Percentiles rank a stretch among this genome's conserved stretches.
Evolutionary conservation across 2,797 vertebrate genomes (phyloP).

Genomic region (Salmo trutta): DNA sequence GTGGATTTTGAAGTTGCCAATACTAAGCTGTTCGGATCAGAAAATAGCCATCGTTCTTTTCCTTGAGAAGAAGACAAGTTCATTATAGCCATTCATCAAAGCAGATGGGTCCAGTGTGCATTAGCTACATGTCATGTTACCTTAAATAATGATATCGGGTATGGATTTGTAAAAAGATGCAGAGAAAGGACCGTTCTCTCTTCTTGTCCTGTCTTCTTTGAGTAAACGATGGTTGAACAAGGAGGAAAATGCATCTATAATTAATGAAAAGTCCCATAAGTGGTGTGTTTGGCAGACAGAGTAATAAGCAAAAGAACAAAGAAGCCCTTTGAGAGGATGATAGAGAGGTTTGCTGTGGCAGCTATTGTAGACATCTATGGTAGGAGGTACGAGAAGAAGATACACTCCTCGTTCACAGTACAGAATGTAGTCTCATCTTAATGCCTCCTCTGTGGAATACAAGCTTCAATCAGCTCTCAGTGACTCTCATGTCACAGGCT

Average conservation of each 20-base stretch:
- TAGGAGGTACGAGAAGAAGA: slow-evolving; percentile 57
- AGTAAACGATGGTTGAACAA: slow-evolving; percentile 50
- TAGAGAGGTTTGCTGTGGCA: slow-evolving; percentile 29
- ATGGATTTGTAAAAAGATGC: slow-evolving; percentile 49
- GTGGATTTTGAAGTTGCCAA: slow-evolving; percentile 22
- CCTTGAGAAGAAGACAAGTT: slow-evolving; percentile 44
- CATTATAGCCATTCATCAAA: slow-evolving; percentile 55
- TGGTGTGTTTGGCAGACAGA: slow-evolving; percentile 42
- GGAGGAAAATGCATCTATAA: slow-evolving; percentile 63
- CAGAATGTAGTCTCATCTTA: slow-evolving; percentile 56
- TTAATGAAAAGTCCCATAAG: slow-evolving; percentile 62
- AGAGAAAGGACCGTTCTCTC: slow-evolving; percentile 26
- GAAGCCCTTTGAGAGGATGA: slow-evolving; percentile 37
- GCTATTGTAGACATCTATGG: slow-evolving; percentile 54
- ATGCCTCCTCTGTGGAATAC: slow-evolving; percentile 61
- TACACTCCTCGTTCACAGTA: slow-evolving; percentile 47
- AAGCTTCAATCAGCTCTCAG: slow-evolving; percentile 62
- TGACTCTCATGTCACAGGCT: slow-evolving; percentile 45
- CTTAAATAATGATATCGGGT: slow-evolving; percentile 52
- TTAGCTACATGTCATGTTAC: slow-evolving; percentile 48
- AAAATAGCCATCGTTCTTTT: slow-evolving; percentile 40
- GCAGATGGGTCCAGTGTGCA: slow-evolving; percentile 42
- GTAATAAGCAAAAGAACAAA: slow-evolving; percentile 51
- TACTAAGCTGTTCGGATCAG: slow-evolving; percentile 40
- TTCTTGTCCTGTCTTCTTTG: slow-evolving; percentile 42